phyloP scores from a whole-genome alignment of 2,888 invertebrate species.

The Protodeltote pygarga region DNA sequence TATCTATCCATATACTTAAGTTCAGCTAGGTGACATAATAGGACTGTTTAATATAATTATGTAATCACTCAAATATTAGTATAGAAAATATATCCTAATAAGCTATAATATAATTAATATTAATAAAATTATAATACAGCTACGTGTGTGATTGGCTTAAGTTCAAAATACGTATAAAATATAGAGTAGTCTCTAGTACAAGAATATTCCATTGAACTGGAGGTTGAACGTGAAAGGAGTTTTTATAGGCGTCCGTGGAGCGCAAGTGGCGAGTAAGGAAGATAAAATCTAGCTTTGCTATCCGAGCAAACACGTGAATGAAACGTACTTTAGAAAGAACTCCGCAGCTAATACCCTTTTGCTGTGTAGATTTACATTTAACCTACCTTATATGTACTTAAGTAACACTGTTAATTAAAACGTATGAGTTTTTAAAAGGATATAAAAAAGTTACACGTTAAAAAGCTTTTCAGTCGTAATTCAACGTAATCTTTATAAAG shows the following conservation, averaged over 20 bases:
- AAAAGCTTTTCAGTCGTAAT: not conserved
- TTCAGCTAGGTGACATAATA: too few species aligned
- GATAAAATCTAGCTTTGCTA: constrained; percentile 51
- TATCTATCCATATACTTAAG: too few species aligned
- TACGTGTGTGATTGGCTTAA: too few species aligned
- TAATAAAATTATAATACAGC: too few species aligned
- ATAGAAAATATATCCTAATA: too few species aligned
- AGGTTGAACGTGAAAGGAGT: constrained; percentile 33
- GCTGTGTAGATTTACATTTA: constrained; percentile 33
- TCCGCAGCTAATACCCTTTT: constrained; percentile 39
- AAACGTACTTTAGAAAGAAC: constrained; percentile 40
- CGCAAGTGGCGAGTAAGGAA: constrained; percentile 41
- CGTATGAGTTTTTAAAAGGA: constrained; percentile 1
- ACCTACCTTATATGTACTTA: constrained; percentile 17
- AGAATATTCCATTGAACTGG: constrained; percentile 31
- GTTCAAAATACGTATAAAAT: constrained; percentile 31
- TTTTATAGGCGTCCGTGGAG: constrained; percentile 28
- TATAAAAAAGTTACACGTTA: not conserved
- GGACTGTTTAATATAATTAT: too few species aligned
- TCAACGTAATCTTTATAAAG: not conserved
- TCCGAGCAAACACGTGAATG: constrained; percentile 43
- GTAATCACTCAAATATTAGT: too few species aligned
- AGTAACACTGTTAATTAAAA: constrained; percentile 38
- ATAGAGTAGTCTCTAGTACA: constrained; percentile 14
- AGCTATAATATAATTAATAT: too few species aligned